Evolutionary conservation across 1,140 invertebrate species (phyloP).

Genomic region (Coelopa frigida): DNA sequence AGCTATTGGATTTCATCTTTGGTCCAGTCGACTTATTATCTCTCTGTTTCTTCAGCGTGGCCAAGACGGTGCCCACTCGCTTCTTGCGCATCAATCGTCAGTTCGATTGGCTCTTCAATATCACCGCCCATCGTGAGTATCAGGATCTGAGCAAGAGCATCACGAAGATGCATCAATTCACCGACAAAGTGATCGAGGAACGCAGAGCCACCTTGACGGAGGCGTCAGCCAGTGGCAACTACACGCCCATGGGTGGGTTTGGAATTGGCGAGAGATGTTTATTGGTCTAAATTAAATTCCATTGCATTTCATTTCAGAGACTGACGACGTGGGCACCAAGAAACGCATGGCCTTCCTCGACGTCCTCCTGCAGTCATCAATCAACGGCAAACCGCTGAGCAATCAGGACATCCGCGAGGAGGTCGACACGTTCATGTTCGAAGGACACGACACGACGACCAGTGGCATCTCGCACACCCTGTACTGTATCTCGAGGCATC

Average conservation of each 20-base stretch:
- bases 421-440: constrained; percentile 74
- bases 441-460: constrained; percentile 67
- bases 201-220: constrained; percentile 36
- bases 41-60: constrained; percentile 16
- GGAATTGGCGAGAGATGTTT: too few species aligned
- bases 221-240: constrained; percentile 13
- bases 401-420: constrained; percentile 63
- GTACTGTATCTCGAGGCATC: constrained; percentile 50
- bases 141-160: constrained; percentile 50
- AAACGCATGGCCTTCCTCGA: constrained; percentile 70
- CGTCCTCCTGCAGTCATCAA: constrained; percentile 58
- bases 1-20: constrained; percentile 10
- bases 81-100: constrained; percentile 24
- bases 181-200: constrained; percentile 49
- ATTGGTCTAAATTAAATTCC: too few species aligned
- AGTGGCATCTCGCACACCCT: constrained; percentile 51
- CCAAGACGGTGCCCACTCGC: constrained; percentile 21
- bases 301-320: constrained; percentile 51
- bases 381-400: constrained; percentile 50
- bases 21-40: neutral
- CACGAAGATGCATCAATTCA: constrained; percentile 62
- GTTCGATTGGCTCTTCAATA: constrained; percentile 21
- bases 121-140: constrained; percentile 29
- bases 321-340: constrained; percentile 46
- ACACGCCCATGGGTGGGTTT: too few species aligned